phyloP scores from a whole-genome alignment of 2,888 invertebrate species.

The Diploptera punctata region DNA sequence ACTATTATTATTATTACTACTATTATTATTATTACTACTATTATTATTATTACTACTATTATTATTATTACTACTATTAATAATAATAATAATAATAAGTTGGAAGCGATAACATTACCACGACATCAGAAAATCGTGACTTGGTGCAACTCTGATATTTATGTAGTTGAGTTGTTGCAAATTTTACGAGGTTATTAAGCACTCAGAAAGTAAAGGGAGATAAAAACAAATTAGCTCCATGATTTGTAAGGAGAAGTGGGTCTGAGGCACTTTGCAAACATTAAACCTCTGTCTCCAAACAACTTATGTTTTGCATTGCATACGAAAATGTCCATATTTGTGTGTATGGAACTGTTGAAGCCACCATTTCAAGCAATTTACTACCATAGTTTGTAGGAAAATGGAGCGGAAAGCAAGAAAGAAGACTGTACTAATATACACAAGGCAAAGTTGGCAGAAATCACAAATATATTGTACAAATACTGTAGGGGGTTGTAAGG shows the following conservation, averaged over 20 bases:
- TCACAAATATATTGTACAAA: too few species aligned
- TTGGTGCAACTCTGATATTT: neutral
- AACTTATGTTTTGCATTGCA: neutral
- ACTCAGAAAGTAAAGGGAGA: neutral
- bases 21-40: neutral
- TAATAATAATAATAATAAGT: neutral
- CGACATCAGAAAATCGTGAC: too few species aligned
- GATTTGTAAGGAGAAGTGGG: neutral
- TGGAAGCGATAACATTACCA: neutral
- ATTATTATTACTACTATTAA: too few species aligned
- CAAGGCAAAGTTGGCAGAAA: neutral
- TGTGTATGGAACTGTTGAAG: neutral
- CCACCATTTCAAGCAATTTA: conserved; percentile 12
- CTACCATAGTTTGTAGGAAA: neutral
- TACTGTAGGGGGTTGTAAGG: too few species aligned
- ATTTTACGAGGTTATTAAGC: neutral
- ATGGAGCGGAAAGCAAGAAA: neutral
- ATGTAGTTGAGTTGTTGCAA: neutral
- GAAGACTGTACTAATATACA: neutral
- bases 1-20: neutral
- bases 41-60: too few species aligned
- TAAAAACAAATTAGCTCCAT: neutral
- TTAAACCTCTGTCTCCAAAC: neutral
- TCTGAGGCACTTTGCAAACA: neutral
- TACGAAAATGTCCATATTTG: neutral